Conservation (phyloP, 2,113 vertebrate genomes). For the Corythoichthys intestinalis region DNA sequence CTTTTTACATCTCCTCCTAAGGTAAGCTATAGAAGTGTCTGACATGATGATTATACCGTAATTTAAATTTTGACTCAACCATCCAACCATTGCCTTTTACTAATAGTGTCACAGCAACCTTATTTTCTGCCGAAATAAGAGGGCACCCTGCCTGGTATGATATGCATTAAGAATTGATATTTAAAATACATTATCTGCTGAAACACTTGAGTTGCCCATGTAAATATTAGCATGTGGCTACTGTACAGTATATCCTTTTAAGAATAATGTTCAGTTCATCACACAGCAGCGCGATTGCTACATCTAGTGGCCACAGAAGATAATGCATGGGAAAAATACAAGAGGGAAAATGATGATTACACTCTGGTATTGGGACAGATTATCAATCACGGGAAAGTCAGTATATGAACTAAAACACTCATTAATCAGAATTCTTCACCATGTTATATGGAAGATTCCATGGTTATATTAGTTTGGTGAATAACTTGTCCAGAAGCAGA, state of each 20-base stretch:
- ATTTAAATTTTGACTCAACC: neutral
- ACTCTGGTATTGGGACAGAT: no score
- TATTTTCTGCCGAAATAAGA: neutral
- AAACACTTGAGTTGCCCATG: neutral
- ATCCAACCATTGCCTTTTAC: neutral
- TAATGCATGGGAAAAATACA: conserved; percentile 6
- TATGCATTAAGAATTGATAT: neutral
- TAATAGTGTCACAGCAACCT: neutral
- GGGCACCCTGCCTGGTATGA: neutral
- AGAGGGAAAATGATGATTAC: no score
- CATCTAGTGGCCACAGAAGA: conserved; percentile 42
- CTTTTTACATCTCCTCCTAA: neutral
- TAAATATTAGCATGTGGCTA: conserved; percentile 1
- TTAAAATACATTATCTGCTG: neutral
- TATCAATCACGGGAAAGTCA: no score
- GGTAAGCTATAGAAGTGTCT: neutral
- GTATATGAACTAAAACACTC: no score
- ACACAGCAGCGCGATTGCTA: neutral
- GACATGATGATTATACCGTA: neutral
- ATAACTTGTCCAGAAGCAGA: no score
- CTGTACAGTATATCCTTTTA: neutral
- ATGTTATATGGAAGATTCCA: no score
- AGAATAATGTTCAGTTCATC: neutral
- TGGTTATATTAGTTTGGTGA: no score
- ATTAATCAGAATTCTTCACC: no score